A percentile compares a stretch with the other conserved stretches of the same genome.
Evolutionary conservation across 2,888 invertebrate genomes (phyloP).

Genomic region (Chaetogeoica ovagalla): DNA sequence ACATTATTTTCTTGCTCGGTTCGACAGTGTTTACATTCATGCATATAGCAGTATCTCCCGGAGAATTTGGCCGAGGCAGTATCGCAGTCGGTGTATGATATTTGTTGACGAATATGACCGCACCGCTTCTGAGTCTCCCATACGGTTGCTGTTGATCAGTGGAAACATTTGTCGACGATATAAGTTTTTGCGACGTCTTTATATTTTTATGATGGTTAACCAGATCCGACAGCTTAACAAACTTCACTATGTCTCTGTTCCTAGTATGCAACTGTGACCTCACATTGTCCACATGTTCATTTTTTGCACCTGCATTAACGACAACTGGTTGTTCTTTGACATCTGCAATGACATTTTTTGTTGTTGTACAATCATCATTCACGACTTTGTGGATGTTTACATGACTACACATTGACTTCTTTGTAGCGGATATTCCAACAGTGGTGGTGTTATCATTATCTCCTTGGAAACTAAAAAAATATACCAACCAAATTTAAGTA

Average conservation of each 20-base stretch:
- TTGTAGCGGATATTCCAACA: background rate
- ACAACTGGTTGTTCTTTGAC: no score
- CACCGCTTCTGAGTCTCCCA: no score
- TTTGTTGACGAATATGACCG: no score
- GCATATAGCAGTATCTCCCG: background rate
- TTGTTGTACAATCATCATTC: no score
- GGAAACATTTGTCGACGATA: background rate
- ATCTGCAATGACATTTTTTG: no score
- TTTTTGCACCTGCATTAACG: background rate
- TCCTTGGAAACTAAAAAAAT: slow-evolving; percentile 2
- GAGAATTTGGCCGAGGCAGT: no score
- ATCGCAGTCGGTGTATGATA: no score
- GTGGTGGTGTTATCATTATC: background rate
- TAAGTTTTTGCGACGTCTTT: no score
- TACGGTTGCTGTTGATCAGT: no score
- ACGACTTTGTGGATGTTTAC: background rate
- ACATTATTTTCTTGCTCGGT: background rate
- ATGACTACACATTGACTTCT: background rate
- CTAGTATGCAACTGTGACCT: no score
- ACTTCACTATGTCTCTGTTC: background rate
- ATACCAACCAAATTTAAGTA: background rate
- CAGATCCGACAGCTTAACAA: background rate
- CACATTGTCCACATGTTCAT: background rate
- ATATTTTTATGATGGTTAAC: background rate
- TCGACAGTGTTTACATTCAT: background rate